These are phyloP conservation scores for Adelphocoris suturalis DNA, from an alignment of 2,888 invertebrate genomes.

Conservation along the genomic window DNA sequence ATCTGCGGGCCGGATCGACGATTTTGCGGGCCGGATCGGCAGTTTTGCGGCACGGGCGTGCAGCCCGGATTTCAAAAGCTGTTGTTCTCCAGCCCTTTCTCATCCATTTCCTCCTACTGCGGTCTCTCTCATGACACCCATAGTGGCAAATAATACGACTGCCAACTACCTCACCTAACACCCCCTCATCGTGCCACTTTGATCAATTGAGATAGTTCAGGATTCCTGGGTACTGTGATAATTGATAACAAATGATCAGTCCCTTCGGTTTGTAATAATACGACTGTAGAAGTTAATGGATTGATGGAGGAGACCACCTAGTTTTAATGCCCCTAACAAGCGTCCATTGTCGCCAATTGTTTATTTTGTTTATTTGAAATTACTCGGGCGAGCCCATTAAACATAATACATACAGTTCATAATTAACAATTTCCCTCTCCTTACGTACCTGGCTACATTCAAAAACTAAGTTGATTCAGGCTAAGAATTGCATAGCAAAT, in stretches of 20 bases:
- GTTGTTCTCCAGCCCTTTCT: background rate
- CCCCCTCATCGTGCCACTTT: background rate
- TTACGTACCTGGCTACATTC: no score
- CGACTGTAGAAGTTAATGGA: background rate
- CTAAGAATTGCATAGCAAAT: no score
- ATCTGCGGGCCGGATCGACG: background rate
- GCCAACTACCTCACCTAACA: background rate
- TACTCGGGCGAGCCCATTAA: no score
- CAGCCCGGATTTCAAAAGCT: no score
- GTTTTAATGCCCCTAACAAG: background rate
- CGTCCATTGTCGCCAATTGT: background rate
- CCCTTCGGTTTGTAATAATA: background rate
- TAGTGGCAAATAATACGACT: background rate
- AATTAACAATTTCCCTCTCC: no score
- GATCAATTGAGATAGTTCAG: background rate
- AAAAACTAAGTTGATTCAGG: no score
- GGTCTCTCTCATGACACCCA: background rate
- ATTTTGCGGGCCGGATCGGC: no score
- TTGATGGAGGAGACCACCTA: background rate
- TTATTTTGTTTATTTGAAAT: no score
- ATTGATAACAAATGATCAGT: conserved; percentile 12
- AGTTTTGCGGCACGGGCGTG: no score
- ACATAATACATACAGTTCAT: no score
- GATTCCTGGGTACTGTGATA: background rate
- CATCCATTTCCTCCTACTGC: background rate